Base-by-base conservation (phyloP, 2,113 vertebrate species). In the Platysteira castanea region DNA sequence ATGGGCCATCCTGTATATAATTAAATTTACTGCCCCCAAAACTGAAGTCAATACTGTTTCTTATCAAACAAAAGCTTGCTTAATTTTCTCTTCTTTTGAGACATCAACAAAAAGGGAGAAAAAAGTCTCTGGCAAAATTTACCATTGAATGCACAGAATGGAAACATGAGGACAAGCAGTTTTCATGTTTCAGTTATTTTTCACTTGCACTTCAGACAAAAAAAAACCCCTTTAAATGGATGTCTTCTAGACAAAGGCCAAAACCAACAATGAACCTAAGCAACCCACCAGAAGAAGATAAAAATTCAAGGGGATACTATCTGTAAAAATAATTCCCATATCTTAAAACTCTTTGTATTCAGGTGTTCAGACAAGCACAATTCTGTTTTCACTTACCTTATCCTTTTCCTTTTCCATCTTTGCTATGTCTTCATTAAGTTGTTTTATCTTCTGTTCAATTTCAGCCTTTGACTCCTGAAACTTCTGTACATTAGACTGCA, bases 391-490 rank as follows among this genome's bases (percentile, higher is more conserved):
- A 83, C 93, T 96, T 91, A 99, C 99, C 98, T 99, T 90, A 93
- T 99, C 98, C 96, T 96, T 99, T 81, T 98, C 96, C 89, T 98
- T 98, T 97, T 99, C 98, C 95, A 99, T 95, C 71, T 98, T 97
- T 5, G 75, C 95, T 93, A 99, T 98, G 97, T 99, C 98, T 82
- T 96, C 95, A 20, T 92, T 90, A 76, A 99, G 98, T 93, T 98
- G 97, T 84, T 97, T 97, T 84, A 99, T 69, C 76, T 98, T 98
- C 88, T 95, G 92, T 87, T 99, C 98, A 67, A 97, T 98, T 81
- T 99, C 98, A 44, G 94, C 94, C 85, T 98, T 96, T 84, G 93
- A 97, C 77, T 98, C 96, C 93, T 97, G 98, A 97, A 99, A 96
- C 81, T 98, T 97, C 46, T 95, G 8, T n/a, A 98, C 44, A 74